These are phyloP conservation scores for Tupaia chinensis DNA, from an alignment of 2,113 vertebrate genomes.

Conservation along the genomic window DNA sequence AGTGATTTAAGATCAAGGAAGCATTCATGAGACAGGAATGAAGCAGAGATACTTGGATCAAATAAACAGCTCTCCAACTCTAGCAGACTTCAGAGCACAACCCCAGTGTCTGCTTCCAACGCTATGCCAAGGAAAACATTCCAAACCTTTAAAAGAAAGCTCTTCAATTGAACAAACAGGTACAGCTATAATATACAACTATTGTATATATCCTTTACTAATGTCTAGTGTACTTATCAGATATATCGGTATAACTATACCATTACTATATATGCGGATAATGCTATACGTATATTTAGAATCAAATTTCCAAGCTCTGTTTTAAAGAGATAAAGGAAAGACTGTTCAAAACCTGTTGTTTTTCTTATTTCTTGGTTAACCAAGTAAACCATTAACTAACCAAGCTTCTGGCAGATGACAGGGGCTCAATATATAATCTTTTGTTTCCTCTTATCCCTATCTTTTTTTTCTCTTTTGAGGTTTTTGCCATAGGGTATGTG, in stretches of 20 bases:
- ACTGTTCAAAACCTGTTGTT: not conserved
- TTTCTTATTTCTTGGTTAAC: not conserved
- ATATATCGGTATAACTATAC: not conserved
- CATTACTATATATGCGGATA: no score
- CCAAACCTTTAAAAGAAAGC: constrained; percentile 16
- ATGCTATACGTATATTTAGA: not conserved
- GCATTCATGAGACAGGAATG: not conserved
- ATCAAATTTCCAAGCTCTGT: not conserved
- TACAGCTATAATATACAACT: not conserved
- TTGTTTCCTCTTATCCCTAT: not conserved
- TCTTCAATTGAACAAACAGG: not conserved
- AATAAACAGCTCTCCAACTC: not conserved
- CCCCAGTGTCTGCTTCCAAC: not conserved
- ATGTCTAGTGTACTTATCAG: not conserved
- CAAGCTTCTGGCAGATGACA: not conserved
- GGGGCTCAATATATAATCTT: not conserved
- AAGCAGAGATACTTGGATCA: not conserved
- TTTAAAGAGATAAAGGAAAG: not conserved
- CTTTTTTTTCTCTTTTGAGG: not conserved
- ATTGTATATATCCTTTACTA: not conserved
- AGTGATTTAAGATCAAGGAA: constrained; percentile 3
- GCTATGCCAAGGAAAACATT: not conserved
- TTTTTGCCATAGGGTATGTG: no score
- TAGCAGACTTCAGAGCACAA: not conserved
- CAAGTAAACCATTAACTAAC: not conserved